phyloP scores from a whole-genome alignment of 2,888 invertebrate species.

The Drosophila barbarae region DNA sequence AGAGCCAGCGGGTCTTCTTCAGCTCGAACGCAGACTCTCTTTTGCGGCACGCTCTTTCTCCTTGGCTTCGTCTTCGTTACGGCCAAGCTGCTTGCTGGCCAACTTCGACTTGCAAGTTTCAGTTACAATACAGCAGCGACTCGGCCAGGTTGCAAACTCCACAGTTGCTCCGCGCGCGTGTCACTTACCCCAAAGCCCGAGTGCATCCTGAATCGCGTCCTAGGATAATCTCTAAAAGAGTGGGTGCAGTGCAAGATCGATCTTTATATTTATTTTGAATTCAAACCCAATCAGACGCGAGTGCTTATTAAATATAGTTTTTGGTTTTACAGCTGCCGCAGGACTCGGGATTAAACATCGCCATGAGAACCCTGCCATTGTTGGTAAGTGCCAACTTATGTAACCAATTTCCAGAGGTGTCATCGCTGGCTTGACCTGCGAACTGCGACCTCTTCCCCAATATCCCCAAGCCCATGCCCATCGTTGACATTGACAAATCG shows the following conservation, averaged over 20 bases:
- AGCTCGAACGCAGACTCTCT: constrained; percentile 20
- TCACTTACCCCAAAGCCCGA: constrained; percentile 3
- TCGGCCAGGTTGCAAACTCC: constrained; percentile 71
- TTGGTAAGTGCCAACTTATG: constrained; percentile 60
- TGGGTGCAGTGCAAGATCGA: constrained; percentile 37
- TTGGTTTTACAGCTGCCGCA: constrained; percentile 29
- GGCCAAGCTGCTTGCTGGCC: constrained; percentile 45
- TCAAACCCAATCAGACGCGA: neutral
- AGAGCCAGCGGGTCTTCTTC: constrained; percentile 19
- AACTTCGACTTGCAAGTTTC: constrained; percentile 63
- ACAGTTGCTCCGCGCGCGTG: constrained; percentile 37
- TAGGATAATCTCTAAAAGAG: constrained; percentile 31
- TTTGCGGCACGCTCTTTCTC: constrained; percentile 22
- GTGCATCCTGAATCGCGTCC: constrained; percentile 27
- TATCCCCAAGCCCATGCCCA: neutral
- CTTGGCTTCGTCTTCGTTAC: constrained; percentile 26
- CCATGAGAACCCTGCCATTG: constrained; percentile 71
- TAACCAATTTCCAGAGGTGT: constrained; percentile 20
- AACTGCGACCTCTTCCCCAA: constrained; percentile 25
- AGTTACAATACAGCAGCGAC: constrained; percentile 74
- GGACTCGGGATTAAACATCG: constrained; percentile 47
- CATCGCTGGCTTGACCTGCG: constrained; percentile 56
- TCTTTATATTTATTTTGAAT: neutral
- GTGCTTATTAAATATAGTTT: constrained; percentile 26
- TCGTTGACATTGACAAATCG: constrained; percentile 69